phyloP scores from a whole-genome alignment of 2,888 invertebrate species.

The Reticulitermes lucifugus region DNA sequence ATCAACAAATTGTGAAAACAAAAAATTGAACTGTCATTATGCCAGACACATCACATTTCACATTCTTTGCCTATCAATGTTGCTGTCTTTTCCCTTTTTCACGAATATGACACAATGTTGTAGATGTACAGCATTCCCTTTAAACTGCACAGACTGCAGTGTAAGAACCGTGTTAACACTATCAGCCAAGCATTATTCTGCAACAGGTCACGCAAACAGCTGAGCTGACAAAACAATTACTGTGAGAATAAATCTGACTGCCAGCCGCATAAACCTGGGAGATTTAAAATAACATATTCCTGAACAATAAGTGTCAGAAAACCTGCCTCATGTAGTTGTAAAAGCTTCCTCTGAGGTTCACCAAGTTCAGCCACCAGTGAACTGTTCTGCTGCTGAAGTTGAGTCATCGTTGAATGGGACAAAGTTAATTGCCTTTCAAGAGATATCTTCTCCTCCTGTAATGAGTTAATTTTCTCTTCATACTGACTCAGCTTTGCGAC shows the following conservation, averaged over 20 bases:
- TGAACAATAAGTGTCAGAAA: not conserved
- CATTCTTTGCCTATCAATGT: too few species aligned
- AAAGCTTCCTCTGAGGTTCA: slow-evolving; percentile 59
- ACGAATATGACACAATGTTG: too few species aligned
- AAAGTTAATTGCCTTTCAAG: slow-evolving; percentile 58
- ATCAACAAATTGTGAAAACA: too few species aligned
- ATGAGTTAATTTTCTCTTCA: slow-evolving; percentile 57
- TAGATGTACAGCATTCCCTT: too few species aligned
- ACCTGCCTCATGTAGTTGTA: slow-evolving; percentile 56
- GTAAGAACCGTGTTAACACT: not conserved
- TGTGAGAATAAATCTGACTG: too few species aligned
- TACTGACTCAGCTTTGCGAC: slow-evolving; percentile 49
- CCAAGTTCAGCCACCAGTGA: slow-evolving; percentile 58
- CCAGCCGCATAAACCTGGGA: too few species aligned
- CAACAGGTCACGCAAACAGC: too few species aligned
- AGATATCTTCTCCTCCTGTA: slow-evolving; percentile 58
- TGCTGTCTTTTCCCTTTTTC: too few species aligned
- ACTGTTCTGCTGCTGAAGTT: slow-evolving; percentile 58
- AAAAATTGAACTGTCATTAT: too few species aligned
- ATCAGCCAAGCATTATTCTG: not conserved
- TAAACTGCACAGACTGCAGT: too few species aligned
- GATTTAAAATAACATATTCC: too few species aligned
- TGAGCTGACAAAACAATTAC: not conserved
- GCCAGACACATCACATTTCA: too few species aligned
- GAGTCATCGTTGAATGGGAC: slow-evolving; percentile 56